Evolutionary conservation across 35 echinoderm and acorn worm genomes (phyloP).

Genomic region (Holothuria glaberrima): DNA sequence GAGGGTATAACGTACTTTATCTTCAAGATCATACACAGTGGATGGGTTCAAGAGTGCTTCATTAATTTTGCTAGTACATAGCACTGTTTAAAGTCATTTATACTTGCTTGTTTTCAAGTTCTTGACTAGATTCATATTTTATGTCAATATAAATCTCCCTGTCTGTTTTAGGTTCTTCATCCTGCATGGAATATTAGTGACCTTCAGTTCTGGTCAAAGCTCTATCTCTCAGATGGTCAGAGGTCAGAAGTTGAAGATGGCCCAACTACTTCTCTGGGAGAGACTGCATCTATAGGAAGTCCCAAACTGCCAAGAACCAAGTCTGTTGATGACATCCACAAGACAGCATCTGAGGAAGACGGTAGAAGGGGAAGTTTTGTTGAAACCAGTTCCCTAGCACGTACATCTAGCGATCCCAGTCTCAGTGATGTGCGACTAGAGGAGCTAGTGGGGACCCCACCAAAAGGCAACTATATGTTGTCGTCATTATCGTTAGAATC

Average conservation of each 20-base stretch:
- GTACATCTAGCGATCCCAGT: conserved; percentile 88
- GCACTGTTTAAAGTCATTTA: no score
- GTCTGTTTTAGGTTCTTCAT: conserved; percentile 69
- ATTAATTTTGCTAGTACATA: no score
- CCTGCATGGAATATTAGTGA: conserved; percentile 79
- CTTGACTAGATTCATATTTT: no score
- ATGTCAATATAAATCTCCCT: no score
- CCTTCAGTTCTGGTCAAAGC: conserved; percentile 75
- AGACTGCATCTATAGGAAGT: conserved; percentile 34
- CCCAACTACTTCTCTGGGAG: background rate
- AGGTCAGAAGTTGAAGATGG: conserved; percentile 48
- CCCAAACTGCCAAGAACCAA: conserved; percentile 76
- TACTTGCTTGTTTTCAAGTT: no score
- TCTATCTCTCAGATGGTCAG: conserved; percentile 77
- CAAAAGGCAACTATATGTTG: conserved; percentile 51
- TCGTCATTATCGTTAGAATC: background rate
- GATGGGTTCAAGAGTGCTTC: no score
- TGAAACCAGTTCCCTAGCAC: conserved; percentile 57
- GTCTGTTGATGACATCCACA: conserved; percentile 89
- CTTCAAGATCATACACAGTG: no score
- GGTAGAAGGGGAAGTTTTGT: conserved; percentile 59
- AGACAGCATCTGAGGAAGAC: conserved; percentile 62
- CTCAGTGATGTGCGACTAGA: conserved; percentile 79
- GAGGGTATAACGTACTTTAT: no score
- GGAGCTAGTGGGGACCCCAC: conserved; percentile 69